Base-by-base conservation (phyloP, 2,888 invertebrate genomes). In the Tetranychus truncatus region DNA sequence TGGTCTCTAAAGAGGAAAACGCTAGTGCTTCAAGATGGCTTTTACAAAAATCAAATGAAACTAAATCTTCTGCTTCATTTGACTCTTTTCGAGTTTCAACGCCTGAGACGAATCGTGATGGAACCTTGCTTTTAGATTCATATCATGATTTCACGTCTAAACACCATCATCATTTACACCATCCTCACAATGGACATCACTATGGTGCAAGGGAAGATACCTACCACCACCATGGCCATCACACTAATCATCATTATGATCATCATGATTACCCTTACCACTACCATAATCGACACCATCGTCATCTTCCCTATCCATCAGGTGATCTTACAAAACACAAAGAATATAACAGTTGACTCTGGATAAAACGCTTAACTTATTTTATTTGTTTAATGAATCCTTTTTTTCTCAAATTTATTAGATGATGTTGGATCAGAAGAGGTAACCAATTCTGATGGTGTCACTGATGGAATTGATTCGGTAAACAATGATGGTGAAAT, bases 31-130 rank as follows among this genome's bases (percentile, higher is more conserved):
- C 34, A 34, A 34, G 34, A 34, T 34, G 34, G 34, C 34, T 34
- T 5, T 34, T 34, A 34, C 34, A 69, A 69, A 18, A 69, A 24
- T 24, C 8, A 20, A 69, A 69, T 9, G 69, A 69, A 24, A 69
- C 69, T 21, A 69, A 69, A 69, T 18, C 69, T 6, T 20, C 69
- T 24, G 69, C 69, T 20, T 69, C 69, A 20, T 69, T 24, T 21
- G 69, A 69, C 20, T 69, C 69, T 20, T 69, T 69, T 69, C 69
- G 69, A 69, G 69, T 69, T 21, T 24, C 34, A 24, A 69, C 69
- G 20, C 69, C 69, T 11, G 69, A 69, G 20, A 24, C 20, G 15
- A 24, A 69, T 69, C 69, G 21, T 9, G 34, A 69, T 24, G 69
- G 69, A 69, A 20, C 34, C 11, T 24, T 69, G 20, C 34, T 69